Evolutionary conservation across 2,797 vertebrate species (phyloP).

Genomic region (Phyllotis vaccarum): DNA sequence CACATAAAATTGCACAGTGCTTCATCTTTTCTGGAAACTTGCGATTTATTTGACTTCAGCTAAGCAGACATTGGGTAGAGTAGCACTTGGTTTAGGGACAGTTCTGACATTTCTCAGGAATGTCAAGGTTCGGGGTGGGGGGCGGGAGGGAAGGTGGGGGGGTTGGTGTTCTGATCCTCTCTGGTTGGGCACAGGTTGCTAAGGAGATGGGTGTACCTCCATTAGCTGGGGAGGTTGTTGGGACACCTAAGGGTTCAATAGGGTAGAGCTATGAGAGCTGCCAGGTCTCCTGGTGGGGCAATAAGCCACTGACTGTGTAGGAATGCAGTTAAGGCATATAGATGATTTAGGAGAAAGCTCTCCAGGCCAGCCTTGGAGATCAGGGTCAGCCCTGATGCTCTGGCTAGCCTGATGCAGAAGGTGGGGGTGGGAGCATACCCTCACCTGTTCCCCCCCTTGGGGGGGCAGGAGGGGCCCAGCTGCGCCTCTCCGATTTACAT

Average conservation of each 20-base stretch:
- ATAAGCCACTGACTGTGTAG: neutral
- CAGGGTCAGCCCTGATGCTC: neutral
- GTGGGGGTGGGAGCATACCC: neutral
- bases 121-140: neutral
- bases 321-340: neutral
- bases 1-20: neutral
- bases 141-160: too few species aligned
- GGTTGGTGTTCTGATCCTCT: neutral
- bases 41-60: neutral
- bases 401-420: rapidly evolving
- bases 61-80: too few species aligned
- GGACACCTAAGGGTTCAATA: neutral
- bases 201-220: neutral
- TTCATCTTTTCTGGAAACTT: neutral
- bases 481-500: constrained; percentile 73
- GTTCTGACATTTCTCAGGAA: neutral
- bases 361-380: neutral
- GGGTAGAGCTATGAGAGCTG: neutral
- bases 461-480: constrained; percentile 48
- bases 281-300: neutral
- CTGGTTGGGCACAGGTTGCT: neutral
- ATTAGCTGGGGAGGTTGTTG: neutral
- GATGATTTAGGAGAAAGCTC: neutral
- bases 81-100: neutral
- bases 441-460: constrained; percentile 53